Evolutionary conservation across 2,113 vertebrate genomes (phyloP).

Genomic region (Protobothrops mucrosquamatus): DNA sequence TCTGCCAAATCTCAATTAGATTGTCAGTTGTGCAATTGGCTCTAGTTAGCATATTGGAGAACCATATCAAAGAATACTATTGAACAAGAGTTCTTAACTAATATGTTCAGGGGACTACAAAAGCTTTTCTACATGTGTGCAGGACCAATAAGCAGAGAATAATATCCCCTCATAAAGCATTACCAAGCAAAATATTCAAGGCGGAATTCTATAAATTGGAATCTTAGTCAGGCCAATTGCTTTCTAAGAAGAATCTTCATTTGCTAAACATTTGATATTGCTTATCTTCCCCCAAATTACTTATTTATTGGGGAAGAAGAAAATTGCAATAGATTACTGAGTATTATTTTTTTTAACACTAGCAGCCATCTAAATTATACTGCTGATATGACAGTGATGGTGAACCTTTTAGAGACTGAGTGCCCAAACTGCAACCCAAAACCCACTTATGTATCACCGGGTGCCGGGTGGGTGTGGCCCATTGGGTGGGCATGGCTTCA

Average conservation of each 20-base stretch:
- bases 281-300: neutral
- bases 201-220: neutral
- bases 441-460: no score
- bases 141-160: neutral
- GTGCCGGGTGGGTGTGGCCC: no score
- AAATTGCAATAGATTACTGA: neutral
- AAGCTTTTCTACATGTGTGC: neutral
- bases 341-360: neutral
- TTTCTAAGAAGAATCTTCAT: neutral
- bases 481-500: no score
- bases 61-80: neutral
- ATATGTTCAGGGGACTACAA: rapidly evolving
- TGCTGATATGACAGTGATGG: neutral
- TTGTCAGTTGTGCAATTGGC: neutral
- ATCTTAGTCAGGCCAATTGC: neutral
- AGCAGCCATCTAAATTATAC: neutral
- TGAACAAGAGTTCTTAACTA: neutral
- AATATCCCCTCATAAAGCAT: neutral
- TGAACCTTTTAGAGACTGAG: no score
- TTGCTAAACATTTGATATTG: neutral
- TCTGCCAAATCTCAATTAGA: conserved; percentile 3
- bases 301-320: neutral
- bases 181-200: neutral
- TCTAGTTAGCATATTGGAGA: neutral
- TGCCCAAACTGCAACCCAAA: no score